Conservation (phyloP, 2,888 invertebrate species). For the Cerastis leucographa region DNA sequence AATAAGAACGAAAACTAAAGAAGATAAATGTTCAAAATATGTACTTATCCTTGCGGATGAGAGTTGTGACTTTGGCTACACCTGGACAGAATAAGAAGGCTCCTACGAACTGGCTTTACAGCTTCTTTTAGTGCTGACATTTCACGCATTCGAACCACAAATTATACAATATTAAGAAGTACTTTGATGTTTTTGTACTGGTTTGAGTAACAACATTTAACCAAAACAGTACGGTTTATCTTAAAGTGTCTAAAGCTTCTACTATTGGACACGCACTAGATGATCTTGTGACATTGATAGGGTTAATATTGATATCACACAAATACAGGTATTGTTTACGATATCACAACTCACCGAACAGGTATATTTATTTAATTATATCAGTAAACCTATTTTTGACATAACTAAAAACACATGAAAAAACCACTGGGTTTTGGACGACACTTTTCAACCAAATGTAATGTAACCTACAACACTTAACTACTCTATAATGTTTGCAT, state of each 20-base stretch:
- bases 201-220: not conserved
- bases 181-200: accelerated
- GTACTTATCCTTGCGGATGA: not conserved
- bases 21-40: not conserved
- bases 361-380: not conserved
- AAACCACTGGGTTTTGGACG: not conserved
- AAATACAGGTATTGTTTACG: not conserved
- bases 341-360: not conserved
- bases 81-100: not conserved
- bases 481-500: constrained; percentile 4
- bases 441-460: not conserved
- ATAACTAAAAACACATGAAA: not conserved
- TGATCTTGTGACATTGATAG: not conserved
- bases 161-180: not conserved
- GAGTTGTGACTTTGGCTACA: not conserved
- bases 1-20: not conserved
- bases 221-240: not conserved
- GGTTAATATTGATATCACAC: not conserved
- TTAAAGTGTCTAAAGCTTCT: not conserved
- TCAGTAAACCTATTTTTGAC: not conserved
- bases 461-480: not conserved
- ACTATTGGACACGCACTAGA: not conserved
- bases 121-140: not conserved
- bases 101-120: not conserved
- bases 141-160: not conserved